Base-by-base conservation (phyloP, 1,140 invertebrate genomes). In the Agraylea sexmaculata region DNA sequence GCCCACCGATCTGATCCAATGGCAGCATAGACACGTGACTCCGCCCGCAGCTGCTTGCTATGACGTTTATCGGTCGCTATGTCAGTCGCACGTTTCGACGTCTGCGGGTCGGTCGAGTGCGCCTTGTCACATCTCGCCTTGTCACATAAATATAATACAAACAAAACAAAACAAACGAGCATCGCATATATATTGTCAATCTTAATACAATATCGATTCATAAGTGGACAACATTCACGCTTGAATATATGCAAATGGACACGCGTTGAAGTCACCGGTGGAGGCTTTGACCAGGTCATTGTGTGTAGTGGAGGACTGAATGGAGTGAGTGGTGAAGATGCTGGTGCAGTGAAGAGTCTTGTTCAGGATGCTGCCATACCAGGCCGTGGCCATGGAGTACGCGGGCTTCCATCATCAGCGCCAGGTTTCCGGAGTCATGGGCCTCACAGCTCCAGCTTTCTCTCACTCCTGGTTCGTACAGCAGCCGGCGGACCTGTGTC, bases 381-480 rank as follows among this genome's bases (percentile, higher is more conserved):
- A 87, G 64, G 72, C 79, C 45, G 80, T 87, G 56, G 81, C 84
- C 54, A 87, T 87, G 83, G 85, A 87, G 76, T 87, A 87, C 66
- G 83, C 80, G 51, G 74, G 74, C 49, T 83, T 84, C 62, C 81
- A 84, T 53, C 69, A 77, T 45, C 80, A 77, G 46, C 41, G 41
- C 11, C 69, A 74, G 29, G 62, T 66, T 47, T 70, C 71, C 68
- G 71, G 70, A 31, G 64, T 71, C n/a, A 55, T 70, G 49, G 70
- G 74, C 51, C 60, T 70, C 68, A 59, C 69, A 52, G 69, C 65
- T 53, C 68, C 73, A 55, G 77, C 79, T 55, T 88, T 87, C 72
- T 82, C 81, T 57, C 84, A 87, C 74, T 87, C 83, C 69, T 88
- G 84, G 84, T 86, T 87, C 74, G 83, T 87, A 80, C 83, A 67